Evolutionary conservation across 2,888 invertebrate genomes (phyloP).

Genomic region (Azorinus chamasolen): DNA sequence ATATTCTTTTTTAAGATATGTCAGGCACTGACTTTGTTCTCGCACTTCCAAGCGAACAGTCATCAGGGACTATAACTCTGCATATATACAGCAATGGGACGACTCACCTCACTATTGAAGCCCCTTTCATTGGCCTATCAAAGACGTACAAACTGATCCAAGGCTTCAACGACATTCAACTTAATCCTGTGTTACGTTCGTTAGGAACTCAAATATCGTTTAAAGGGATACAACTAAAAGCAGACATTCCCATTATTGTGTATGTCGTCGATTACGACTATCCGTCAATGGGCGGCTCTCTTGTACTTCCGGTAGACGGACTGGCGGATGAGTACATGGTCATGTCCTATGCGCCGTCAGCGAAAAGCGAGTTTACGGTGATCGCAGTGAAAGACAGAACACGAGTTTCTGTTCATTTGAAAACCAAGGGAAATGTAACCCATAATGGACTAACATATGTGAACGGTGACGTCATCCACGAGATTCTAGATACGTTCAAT

Average conservation of each 20-base stretch:
- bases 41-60: conserved; percentile 26
- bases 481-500: conserved; percentile 36
- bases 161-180: conserved; percentile 26
- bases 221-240: conserved; percentile 43
- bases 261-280: conserved; percentile 25
- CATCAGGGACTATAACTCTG: conserved; percentile 23
- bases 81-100: conserved; percentile 26
- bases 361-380: conserved; percentile 29
- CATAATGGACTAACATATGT: conserved; percentile 25
- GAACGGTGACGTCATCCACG: conserved; percentile 28
- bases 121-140: conserved; percentile 37
- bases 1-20: conserved; percentile 22
- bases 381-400: conserved; percentile 26
- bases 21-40: conserved; percentile 37
- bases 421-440: conserved; percentile 32
- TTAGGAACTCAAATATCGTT: conserved; percentile 37
- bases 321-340: conserved; percentile 44
- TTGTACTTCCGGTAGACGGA: conserved; percentile 28
- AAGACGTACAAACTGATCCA: conserved; percentile 10
- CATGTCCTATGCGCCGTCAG: conserved; percentile 17
- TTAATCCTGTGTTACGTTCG: conserved; percentile 28
- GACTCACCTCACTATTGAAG: conserved; percentile 33
- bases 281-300: conserved; percentile 31
- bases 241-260: conserved; percentile 30
- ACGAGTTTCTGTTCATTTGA: conserved; percentile 25